Percentiles rank a stretch among this genome's conserved stretches.
Evolutionary conservation across 2,888 invertebrate species (phyloP).

Genomic region (Tricholauxania praeusta): DNA sequence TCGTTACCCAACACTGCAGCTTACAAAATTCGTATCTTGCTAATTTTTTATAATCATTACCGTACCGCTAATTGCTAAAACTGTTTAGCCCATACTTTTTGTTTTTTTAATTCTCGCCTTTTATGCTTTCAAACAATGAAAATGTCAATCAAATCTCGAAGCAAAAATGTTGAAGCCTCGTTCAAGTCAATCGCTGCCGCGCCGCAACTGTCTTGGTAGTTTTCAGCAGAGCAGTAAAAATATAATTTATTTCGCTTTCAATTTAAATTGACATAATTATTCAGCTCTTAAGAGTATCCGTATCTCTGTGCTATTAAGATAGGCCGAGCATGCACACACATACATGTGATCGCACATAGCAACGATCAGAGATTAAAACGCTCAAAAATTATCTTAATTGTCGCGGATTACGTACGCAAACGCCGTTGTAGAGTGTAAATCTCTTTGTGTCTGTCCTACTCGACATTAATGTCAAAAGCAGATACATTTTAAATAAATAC

Average conservation of each 20-base stretch:
- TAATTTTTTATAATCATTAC: not conserved
- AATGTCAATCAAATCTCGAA: slow-evolving; percentile 16
- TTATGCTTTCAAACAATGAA: slow-evolving; percentile 3
- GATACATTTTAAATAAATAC: slow-evolving; percentile 26
- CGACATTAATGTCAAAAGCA: slow-evolving; percentile 32
- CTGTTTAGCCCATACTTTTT: not conserved
- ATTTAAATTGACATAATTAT: slow-evolving; percentile 50
- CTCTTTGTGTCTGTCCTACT: not conserved
- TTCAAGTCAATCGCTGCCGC: not conserved
- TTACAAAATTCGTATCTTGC: not conserved
- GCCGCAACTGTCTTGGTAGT: not conserved
- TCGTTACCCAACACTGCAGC: no score
- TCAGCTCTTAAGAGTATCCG: slow-evolving; percentile 14
- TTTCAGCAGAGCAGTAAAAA: slow-evolving; percentile 28
- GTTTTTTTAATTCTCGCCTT: not conserved
- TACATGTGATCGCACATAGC: not conserved
- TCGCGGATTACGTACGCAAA: slow-evolving; percentile 21
- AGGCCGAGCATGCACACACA: not conserved
- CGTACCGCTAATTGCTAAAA: not conserved
- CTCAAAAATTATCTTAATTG: slow-evolving; percentile 34
- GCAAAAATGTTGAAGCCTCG: no score
- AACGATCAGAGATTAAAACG: slow-evolving; percentile 13
- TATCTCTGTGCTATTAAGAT: slow-evolving; percentile 15
- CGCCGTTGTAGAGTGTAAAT: not conserved
- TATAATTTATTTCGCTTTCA: slow-evolving; percentile 46